A percentile compares a stretch with the other conserved stretches of the same genome.
Evolutionary conservation across 2,113 vertebrate genomes (phyloP).

Genomic region (Lophochroa leadbeateri): DNA sequence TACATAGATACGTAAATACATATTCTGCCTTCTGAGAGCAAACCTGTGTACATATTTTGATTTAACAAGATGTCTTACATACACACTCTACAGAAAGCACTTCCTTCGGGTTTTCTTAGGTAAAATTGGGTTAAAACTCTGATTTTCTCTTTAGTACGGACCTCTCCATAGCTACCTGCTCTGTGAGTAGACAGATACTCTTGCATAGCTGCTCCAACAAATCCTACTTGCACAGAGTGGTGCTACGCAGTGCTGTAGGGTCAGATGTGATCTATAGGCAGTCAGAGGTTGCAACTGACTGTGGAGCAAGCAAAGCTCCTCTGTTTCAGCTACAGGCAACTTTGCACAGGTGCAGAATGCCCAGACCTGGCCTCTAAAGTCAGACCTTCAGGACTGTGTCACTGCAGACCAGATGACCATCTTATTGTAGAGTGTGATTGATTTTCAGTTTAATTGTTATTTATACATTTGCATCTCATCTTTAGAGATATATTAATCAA

Average conservation of each 20-base stretch:
- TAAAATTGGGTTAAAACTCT: not conserved
- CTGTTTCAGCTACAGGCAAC: not conserved
- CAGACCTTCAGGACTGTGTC: not conserved
- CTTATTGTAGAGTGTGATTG: not conserved
- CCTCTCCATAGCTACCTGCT: not conserved
- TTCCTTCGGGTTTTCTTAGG: not conserved
- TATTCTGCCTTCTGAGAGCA: not conserved
- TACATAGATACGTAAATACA: rapidly evolving
- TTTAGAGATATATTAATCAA: not conserved
- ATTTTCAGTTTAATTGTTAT: not conserved
- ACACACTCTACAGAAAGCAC: not conserved
- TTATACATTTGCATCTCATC: not conserved
- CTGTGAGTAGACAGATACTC: not conserved
- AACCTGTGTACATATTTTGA: not conserved
- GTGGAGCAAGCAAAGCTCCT: not conserved
- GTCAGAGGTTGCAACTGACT: not conserved
- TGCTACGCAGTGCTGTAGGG: rapidly evolving
- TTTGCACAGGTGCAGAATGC: not conserved
- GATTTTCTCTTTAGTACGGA: not conserved
- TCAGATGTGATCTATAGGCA: not conserved
- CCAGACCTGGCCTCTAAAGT: not conserved
- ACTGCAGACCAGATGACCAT: not conserved
- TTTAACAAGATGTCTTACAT: not conserved
- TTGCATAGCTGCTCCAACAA: not conserved
- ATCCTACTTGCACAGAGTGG: not conserved